Evolutionary conservation across 2,797 vertebrate species (phyloP).

Genomic region (Simalia tracyae): DNA sequence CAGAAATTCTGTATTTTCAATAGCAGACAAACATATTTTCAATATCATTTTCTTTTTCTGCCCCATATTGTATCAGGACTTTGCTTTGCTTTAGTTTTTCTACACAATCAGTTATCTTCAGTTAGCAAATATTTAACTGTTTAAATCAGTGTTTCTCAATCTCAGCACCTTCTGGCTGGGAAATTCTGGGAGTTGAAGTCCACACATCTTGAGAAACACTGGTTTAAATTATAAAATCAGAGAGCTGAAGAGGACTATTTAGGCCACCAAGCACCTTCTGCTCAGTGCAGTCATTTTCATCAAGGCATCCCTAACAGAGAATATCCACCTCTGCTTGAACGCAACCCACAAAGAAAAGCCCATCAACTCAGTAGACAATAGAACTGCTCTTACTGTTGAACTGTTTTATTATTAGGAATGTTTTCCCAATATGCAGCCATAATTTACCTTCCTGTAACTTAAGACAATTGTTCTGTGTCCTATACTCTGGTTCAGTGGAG

Average conservation of each 20-base stretch:
- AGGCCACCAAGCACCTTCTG: not conserved
- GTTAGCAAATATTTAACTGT: not conserved
- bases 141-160: not conserved
- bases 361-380: not conserved
- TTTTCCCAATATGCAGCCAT: not conserved
- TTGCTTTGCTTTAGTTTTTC: not conserved
- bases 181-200: not conserved
- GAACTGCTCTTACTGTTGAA: not conserved
- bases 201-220: not conserved
- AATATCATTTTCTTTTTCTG: conserved; percentile 1
- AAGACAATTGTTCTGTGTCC: too few relatives aligned
- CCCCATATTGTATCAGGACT: not conserved
- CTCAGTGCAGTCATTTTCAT: not conserved
- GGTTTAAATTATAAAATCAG: not conserved
- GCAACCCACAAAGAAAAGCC: not conserved
- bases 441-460: too few relatives aligned
- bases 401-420: not conserved
- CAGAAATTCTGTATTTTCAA: not conserved
- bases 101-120: not conserved
- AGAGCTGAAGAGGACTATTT: not conserved
- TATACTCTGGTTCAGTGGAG: too few relatives aligned
- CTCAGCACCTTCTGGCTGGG: not conserved
- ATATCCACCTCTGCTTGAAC: not conserved
- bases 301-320: not conserved
- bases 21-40: not conserved